A percentile compares a stretch with the other conserved stretches of the same genome.
phyloP scores from a whole-genome alignment of 2,797 vertebrate species.

The Malacoctenus gilli region DNA sequence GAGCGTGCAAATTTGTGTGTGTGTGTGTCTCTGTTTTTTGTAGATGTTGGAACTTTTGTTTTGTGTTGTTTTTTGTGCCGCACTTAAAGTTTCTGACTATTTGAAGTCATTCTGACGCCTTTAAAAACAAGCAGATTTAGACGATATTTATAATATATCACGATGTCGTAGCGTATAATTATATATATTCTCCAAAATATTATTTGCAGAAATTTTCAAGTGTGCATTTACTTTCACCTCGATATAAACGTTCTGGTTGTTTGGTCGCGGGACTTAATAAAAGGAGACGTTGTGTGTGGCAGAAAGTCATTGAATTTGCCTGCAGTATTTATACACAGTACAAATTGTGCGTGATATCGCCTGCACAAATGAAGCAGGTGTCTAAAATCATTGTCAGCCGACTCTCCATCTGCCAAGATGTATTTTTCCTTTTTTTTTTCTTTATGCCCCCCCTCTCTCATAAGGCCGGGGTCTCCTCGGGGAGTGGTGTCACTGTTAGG shows the following conservation, averaged over 20 bases:
- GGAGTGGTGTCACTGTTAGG: conserved; percentile 51
- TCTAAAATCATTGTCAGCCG: conserved; percentile 29
- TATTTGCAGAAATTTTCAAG: conserved; percentile 11
- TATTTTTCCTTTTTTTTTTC: conserved; percentile 20
- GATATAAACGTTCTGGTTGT: background rate
- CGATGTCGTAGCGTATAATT: no score
- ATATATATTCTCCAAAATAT: no score
- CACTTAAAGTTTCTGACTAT: no score
- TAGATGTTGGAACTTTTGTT: no score
- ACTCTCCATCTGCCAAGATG: conserved; percentile 8
- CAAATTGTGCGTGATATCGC: background rate
- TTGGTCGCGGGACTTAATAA: conserved; percentile 5
- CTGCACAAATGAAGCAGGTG: conserved; percentile 47
- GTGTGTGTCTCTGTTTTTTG: no score
- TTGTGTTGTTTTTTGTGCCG: no score
- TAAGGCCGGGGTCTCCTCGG: conserved; percentile 38
- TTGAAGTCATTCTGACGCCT: no score
- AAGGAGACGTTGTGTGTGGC: background rate
- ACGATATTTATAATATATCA: no score
- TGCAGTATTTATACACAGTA: conserved; percentile 27
- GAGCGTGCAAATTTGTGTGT: background rate
- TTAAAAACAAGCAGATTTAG: no score
- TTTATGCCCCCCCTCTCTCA: no score
- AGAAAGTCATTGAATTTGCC: conserved; percentile 1
- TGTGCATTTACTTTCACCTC: conserved; percentile 27